phyloP scores from a whole-genome alignment of 2,888 invertebrate genomes.

The Caenorhabditis virilis region DNA sequence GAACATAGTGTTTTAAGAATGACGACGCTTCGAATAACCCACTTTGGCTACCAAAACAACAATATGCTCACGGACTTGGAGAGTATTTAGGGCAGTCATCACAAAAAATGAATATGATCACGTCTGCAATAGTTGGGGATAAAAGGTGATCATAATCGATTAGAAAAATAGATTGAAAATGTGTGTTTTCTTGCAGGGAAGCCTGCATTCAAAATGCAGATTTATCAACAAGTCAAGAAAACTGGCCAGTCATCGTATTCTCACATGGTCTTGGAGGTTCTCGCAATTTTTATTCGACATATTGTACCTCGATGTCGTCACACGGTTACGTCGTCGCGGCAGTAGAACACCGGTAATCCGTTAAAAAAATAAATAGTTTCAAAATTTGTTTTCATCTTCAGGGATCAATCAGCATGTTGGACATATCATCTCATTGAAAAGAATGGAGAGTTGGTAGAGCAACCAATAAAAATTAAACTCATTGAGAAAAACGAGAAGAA shows the following conservation, averaged over 20 bases:
- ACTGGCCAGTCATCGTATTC: constrained; percentile 74
- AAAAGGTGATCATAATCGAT: no score
- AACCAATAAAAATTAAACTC: constrained; percentile 47
- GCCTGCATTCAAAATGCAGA: constrained; percentile 33
- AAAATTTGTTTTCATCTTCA: constrained; percentile 7
- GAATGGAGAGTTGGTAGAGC: constrained; percentile 52
- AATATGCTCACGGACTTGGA: constrained; percentile 73
- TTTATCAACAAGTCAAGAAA: constrained; percentile 24
- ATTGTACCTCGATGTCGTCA: constrained; percentile 76
- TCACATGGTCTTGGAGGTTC: constrained; percentile 77
- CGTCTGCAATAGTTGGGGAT: constrained; percentile 63
- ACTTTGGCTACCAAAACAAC: constrained; percentile 73
- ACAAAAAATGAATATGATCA: constrained; percentile 57
- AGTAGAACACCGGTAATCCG: constrained; percentile 73
- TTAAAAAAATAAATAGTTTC: constrained; percentile 1
- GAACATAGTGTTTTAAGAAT: background rate
- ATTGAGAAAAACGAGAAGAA: constrained; percentile 62
- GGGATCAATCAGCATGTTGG: constrained; percentile 63
- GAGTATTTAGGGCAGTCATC: constrained; percentile 68
- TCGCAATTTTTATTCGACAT: constrained; percentile 75
- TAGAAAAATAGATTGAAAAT: no score
- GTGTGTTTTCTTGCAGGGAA: background rate
- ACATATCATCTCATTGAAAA: constrained; percentile 54
- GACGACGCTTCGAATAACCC: constrained; percentile 67
- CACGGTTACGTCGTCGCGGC: constrained; percentile 76